phyloP scores from a whole-genome alignment of 2,797 vertebrate species.

The Apogon hyalosoma region DNA sequence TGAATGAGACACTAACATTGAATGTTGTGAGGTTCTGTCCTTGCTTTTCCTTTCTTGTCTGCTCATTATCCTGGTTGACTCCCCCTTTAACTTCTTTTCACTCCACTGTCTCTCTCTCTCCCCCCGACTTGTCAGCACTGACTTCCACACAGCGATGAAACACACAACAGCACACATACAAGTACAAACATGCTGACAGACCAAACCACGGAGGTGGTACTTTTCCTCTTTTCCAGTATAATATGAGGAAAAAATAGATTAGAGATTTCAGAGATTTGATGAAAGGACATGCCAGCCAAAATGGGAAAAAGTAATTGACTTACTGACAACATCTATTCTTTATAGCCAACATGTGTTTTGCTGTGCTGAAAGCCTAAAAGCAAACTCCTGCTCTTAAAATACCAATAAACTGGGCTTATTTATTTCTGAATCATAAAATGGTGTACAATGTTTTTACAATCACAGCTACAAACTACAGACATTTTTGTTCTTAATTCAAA shows the following conservation, averaged over 20 bases:
- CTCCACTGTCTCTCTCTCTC: conserved; percentile 26
- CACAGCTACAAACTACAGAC: not conserved
- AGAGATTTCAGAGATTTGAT: conserved; percentile 1
- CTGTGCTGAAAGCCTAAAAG: not conserved
- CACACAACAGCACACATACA: conserved; percentile 23
- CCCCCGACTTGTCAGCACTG: conserved; percentile 39
- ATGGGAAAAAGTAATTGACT: conserved; percentile 1
- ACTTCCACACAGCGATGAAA: conserved; percentile 31
- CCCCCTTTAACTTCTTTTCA: conserved; percentile 56
- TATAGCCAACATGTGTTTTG: not conserved
- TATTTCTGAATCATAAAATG: not conserved
- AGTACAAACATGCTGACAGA: conserved; percentile 40
- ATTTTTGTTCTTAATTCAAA: not conserved
- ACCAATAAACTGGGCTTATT: conserved; percentile 14
- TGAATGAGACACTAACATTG: conserved; percentile 71
- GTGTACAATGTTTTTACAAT: not conserved
- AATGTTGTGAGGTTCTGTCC: conserved; percentile 64
- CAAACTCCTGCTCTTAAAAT: not conserved
- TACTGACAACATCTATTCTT: conserved; percentile 9
- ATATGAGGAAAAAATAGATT: conserved; percentile 5
- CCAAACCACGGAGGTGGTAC: conserved; percentile 22
- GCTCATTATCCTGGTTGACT: conserved; percentile 69
- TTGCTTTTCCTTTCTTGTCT: conserved; percentile 69
- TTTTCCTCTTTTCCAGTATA: conserved; percentile 1
- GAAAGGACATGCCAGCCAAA: conserved; percentile 2